Evolutionary conservation across 2,113 vertebrate species (phyloP).

Genomic region (Erpornis zantholeuca): DNA sequence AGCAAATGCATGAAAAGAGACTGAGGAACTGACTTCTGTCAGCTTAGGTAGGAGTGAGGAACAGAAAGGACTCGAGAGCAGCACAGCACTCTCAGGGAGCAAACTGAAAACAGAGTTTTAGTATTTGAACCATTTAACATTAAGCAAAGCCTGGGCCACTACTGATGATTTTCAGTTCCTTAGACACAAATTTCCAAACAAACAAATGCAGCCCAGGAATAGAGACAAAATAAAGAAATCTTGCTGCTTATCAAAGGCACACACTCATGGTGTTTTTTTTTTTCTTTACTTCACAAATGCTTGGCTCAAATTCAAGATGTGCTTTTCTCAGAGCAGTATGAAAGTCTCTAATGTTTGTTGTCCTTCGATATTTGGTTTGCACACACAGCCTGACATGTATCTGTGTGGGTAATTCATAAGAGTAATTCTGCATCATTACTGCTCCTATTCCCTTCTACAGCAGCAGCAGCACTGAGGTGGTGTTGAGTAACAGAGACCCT

Average conservation of each 20-base stretch:
- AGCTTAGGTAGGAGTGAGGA: not conserved
- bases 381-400: rapidly evolving
- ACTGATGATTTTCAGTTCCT: not conserved
- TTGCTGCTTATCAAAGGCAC: not conserved
- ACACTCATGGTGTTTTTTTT: not conserved
- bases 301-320: not conserved
- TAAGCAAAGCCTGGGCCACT: not conserved
- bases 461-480: not conserved
- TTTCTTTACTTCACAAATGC: not conserved
- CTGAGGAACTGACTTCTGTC: not conserved
- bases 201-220: not conserved
- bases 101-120: not conserved
- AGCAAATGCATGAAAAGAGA: not conserved
- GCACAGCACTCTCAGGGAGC: not conserved
- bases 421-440: not conserved
- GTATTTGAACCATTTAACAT: not conserved
- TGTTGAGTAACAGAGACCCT: not conserved
- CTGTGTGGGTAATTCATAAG: not conserved
- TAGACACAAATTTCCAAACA: not conserved
- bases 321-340: not conserved
- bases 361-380: not conserved
- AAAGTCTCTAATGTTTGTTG: not conserved
- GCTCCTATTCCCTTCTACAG: not conserved
- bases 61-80: not conserved
- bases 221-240: not conserved